A percentile compares a stretch with the other conserved stretches of the same genome.
Conservation (phyloP, 2,888 invertebrate species). For the Eristalis intricaria region DNA sequence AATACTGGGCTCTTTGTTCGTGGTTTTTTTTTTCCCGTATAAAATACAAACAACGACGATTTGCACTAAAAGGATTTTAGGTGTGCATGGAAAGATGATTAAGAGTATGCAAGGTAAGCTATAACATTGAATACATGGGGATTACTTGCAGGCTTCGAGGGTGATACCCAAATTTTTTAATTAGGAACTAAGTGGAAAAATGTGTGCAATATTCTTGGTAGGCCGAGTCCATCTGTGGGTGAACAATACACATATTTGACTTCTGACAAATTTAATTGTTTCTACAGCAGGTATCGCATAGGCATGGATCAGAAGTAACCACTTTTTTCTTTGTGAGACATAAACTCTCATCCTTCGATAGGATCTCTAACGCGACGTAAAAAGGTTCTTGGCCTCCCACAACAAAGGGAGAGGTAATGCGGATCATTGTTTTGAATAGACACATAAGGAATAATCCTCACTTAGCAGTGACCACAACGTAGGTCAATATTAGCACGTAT, state of each 20-base stretch:
- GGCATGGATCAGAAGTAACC: too few species aligned
- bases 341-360: too few species aligned
- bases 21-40: constrained; percentile 11
- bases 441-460: not conserved
- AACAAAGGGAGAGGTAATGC: too few species aligned
- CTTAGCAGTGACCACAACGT: not conserved
- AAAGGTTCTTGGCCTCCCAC: too few species aligned
- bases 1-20: constrained; percentile 8
- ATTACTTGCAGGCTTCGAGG: not conserved
- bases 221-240: too few species aligned
- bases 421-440: not conserved
- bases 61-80: constrained; percentile 10
- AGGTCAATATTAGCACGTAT: not conserved
- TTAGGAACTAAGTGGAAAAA: too few species aligned
- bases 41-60: constrained; percentile 16
- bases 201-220: too few species aligned
- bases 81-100: constrained; percentile 14
- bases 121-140: not conserved
- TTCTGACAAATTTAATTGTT: too few species aligned
- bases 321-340: too few species aligned
- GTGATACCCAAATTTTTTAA: not conserved
- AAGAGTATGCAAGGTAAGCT: constrained; percentile 2
- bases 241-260: too few species aligned
- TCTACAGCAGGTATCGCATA: too few species aligned
- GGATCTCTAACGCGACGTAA: too few species aligned